phyloP scores from a whole-genome alignment of 2,797 vertebrate species.

The Cyprinodon diabolis region DNA sequence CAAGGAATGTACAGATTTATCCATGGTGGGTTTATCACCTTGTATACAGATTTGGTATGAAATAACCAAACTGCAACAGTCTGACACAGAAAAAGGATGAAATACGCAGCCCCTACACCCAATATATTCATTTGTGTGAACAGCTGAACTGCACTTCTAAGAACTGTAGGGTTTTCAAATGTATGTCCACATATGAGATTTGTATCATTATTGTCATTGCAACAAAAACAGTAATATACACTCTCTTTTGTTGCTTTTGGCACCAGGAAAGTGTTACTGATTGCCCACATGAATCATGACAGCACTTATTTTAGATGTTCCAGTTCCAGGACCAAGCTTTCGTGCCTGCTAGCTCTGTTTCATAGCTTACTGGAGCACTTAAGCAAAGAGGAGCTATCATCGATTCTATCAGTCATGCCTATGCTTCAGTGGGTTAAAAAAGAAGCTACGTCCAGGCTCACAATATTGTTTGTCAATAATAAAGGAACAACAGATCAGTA shows the following conservation, averaged over 20 bases:
- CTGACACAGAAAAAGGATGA: background rate
- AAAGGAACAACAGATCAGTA: background rate
- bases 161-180: conserved; percentile 45
- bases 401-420: conserved; percentile 15
- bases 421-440: conserved; percentile 1
- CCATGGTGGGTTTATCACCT: background rate
- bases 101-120: background rate
- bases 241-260: conserved; percentile 21
- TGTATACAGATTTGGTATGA: background rate
- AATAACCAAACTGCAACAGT: background rate
- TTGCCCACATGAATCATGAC: conserved; percentile 36
- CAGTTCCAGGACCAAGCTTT: conserved; percentile 22
- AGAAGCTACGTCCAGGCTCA: background rate
- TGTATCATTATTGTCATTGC: background rate
- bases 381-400: conserved; percentile 14
- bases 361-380: conserved; percentile 10
- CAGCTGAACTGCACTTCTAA: conserved; percentile 51
- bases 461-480: too few species aligned
- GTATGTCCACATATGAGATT: background rate
- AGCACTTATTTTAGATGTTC: conserved; percentile 26
- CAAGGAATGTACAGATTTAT: background rate
- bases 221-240: conserved; percentile 7
- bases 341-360: conserved; percentile 22
- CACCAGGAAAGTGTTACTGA: conserved; percentile 30
- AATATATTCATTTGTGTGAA: conserved; percentile 69